Evolutionary conservation across 2,888 invertebrate genomes (phyloP), one percentile per base, ranked within the genome.

Genomic region (Andrena hattorfiana): DNA sequence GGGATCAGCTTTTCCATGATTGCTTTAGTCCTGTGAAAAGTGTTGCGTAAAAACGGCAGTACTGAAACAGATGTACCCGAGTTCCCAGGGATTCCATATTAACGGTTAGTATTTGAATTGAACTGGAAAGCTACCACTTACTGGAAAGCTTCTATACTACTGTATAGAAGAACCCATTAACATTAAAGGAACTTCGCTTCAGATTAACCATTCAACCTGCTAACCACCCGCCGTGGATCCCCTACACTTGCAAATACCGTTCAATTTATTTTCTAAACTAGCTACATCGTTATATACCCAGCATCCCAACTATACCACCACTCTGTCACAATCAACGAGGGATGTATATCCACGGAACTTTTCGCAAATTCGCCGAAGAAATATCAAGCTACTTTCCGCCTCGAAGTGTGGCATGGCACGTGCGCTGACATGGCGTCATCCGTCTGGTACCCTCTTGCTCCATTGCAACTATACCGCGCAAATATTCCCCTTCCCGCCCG

Each of bases 341-440:
- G 26, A 42, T 42, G 42, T 13, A 4, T 3, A 23, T 4, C 54
- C n/a, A n/a, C 26, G 5, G 23, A 30, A 30, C 28, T 48, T 69
- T 42, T 16, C 16, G 0, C 56, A 28, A 35, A 69, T 35, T 16
- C 35, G 6, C 56, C 26, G 16, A 26, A 26, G 56, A 56, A 42
- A 28, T 60, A 28, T 26, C 70, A 13, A 48, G 20, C 10, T n/a
- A 60, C 28, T 70, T 60, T 20, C 26, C 35, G 28, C 32, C 42
- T 26, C 48, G 2, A 16, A n/a, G 48, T 8, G 70, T 28, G 13
- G 20, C 10, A 30, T 35, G 70, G 35, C 70, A 69, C 56, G 42
- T 59, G 70, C 59, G 59, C 59, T 59, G 59, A 60, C 59, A 59
- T 60, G 23, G 30, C 69, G 59, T 30, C 59, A 60, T 70, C 70